Conservation (phyloP, 1,140 invertebrate species). For the Colletes latitarsis region DNA sequence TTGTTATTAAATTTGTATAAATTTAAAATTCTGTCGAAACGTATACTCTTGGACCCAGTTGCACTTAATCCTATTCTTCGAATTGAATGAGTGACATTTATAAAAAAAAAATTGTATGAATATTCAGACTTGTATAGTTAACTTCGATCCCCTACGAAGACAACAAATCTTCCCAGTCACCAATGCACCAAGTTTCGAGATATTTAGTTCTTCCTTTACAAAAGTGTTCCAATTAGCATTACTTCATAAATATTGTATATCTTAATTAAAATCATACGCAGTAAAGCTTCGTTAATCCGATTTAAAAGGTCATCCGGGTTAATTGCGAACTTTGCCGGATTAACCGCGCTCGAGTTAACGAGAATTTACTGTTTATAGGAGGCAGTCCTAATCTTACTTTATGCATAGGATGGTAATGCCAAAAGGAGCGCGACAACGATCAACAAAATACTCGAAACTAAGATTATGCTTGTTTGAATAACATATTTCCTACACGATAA, state of each 20-base stretch:
- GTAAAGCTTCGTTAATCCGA: too few species aligned
- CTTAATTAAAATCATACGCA: neutral
- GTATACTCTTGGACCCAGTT: slow-evolving; percentile 21
- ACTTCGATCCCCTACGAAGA: slow-evolving; percentile 21
- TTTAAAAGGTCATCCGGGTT: too few species aligned
- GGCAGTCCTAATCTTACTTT: neutral
- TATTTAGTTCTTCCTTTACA: neutral
- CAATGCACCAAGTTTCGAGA: slow-evolving; percentile 12
- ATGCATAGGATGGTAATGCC: neutral
- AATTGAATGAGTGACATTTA: slow-evolving; percentile 9
- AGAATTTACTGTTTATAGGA: neutral
- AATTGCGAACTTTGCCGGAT: too few species aligned
- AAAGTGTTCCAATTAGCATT: neutral
- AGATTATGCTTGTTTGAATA: slow-evolving; percentile 3
- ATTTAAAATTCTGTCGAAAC: neutral
- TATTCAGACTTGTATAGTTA: slow-evolving; percentile 34
- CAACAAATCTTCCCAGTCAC: slow-evolving; percentile 28
- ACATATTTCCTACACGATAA: neutral
- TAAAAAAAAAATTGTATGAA: neutral
- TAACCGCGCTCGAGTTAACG: too few species aligned
- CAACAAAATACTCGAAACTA: slow-evolving; percentile 20
- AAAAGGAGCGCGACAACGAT: neutral
- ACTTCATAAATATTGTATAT: neutral
- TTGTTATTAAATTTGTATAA: neutral
- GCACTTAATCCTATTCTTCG: slow-evolving; percentile 8